Evolutionary conservation across 2,797 vertebrate species (phyloP).

Genomic region (Glossophaga mutica): DNA sequence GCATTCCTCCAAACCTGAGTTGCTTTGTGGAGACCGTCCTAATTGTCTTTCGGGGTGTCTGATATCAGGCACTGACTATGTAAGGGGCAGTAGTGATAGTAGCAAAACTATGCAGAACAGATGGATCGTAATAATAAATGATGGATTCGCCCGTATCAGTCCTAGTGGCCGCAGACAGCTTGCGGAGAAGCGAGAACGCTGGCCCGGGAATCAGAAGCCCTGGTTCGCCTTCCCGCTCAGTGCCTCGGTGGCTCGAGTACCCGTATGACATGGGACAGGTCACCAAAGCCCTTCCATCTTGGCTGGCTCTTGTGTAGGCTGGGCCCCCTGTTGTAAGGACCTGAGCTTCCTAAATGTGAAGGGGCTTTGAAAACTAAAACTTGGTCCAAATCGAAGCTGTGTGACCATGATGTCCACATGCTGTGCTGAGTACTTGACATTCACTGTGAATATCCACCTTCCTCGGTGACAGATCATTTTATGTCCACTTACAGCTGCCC

Average conservation of each 20-base stretch:
- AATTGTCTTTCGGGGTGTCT: not conserved
- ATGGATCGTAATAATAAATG: not conserved
- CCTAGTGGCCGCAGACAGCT: not conserved
- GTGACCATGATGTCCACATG: accelerated
- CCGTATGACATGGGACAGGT: accelerated
- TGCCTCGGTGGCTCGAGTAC: accelerated
- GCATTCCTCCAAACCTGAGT: too few species aligned
- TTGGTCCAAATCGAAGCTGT: accelerated
- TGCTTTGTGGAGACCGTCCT: too few species aligned
- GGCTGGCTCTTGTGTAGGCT: not conserved
- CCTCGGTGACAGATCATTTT: accelerated
- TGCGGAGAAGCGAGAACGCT: not conserved
- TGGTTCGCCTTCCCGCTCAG: not conserved
- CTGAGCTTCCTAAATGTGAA: not conserved
- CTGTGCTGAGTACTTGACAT: not conserved
- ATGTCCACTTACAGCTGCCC: not conserved
- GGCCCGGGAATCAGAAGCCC: not conserved
- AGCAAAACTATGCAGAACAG: not conserved
- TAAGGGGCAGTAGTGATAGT: not conserved
- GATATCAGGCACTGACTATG: not conserved
- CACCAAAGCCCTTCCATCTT: accelerated
- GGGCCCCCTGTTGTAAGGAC: not conserved
- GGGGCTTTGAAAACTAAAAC: not conserved
- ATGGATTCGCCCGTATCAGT: not conserved
- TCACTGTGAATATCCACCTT: not conserved